Percentiles rank a stretch among this genome's conserved stretches.
Conservation (phyloP, 2,888 invertebrate genomes). For the Ferdinandea cuprea region DNA sequence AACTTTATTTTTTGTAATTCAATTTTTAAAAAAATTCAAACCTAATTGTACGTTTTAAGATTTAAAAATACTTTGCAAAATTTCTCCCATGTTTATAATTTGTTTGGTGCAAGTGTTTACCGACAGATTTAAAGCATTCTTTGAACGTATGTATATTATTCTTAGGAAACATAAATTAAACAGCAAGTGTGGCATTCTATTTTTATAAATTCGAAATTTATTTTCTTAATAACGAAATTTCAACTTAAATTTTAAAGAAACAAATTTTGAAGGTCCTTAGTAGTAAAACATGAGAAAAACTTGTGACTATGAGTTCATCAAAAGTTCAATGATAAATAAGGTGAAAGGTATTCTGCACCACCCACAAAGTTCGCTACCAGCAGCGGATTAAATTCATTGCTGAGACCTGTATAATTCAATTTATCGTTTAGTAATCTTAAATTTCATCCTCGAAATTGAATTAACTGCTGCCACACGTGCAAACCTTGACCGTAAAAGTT, state of each 20-base stretch:
- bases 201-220: background rate
- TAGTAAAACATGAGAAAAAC: too few species aligned
- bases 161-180: background rate
- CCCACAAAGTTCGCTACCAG: constrained; percentile 18
- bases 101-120: background rate
- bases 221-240: background rate
- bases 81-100: background rate
- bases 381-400: constrained; percentile 28
- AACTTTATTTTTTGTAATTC: too few species aligned
- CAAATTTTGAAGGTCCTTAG: too few species aligned
- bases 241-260: background rate
- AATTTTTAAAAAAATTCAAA: too few species aligned
- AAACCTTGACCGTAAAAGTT: constrained; percentile 41
- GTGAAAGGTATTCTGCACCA: constrained; percentile 25
- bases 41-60: too few species aligned
- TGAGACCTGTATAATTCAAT: constrained; percentile 42
- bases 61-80: too few species aligned
- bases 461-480: constrained; percentile 34
- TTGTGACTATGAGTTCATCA: too few species aligned
- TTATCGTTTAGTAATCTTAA: constrained; percentile 36
- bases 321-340: too few species aligned
- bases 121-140: background rate
- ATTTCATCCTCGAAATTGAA: constrained; percentile 46
- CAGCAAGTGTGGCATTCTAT: background rate
- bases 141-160: background rate